phyloP scores from a whole-genome alignment of 2,113 vertebrate species.

The Archilochus colubris region DNA sequence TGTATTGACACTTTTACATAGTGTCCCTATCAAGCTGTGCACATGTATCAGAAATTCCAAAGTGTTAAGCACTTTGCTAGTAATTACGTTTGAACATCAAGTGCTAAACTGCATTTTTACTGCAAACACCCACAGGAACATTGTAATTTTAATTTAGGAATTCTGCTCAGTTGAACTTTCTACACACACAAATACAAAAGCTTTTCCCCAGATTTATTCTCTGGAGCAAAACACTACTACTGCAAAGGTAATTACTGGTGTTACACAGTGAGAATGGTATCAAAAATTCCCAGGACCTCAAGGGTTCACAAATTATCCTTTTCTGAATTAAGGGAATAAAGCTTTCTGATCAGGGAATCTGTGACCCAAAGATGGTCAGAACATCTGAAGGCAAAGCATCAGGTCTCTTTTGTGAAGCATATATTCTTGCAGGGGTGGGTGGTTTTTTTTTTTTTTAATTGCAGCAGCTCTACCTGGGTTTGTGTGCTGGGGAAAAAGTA shows the following conservation, averaged over 20 bases:
- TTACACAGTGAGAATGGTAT: background rate
- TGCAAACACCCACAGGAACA: background rate
- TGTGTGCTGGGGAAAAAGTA: background rate
- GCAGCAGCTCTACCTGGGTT: background rate
- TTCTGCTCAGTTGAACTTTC: background rate
- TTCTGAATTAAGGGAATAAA: background rate
- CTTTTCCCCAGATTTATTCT: background rate
- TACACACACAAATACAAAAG: background rate
- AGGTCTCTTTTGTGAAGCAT: background rate
- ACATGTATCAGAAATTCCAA: background rate
- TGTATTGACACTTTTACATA: background rate
- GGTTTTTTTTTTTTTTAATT: background rate
- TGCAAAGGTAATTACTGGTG: background rate
- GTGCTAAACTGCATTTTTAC: background rate
- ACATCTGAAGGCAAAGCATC: background rate
- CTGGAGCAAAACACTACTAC: background rate
- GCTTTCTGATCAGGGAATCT: background rate
- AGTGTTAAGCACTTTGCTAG: background rate
- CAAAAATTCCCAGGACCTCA: background rate
- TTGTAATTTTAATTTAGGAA: background rate
- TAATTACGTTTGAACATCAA: background rate
- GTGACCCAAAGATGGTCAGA: background rate
- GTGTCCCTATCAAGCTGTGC: background rate
- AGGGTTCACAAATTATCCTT: background rate
- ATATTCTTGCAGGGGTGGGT: background rate